phyloP scores from a whole-genome alignment of 2,113 vertebrate genomes.

The Amphiprion percula region DNA sequence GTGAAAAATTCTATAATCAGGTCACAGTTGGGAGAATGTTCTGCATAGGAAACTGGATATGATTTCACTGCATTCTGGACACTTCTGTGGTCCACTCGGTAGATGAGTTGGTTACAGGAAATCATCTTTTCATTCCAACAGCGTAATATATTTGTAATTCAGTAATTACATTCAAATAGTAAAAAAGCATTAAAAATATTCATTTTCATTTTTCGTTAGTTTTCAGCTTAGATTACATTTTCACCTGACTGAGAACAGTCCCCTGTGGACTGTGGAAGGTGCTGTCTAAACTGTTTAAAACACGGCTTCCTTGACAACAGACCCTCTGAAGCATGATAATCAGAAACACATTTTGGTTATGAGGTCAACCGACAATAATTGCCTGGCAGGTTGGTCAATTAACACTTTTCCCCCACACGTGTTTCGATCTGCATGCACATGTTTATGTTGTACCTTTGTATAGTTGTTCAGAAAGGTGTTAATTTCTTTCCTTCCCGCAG shows the following conservation, averaged over 20 bases:
- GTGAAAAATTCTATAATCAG: slow-evolving; percentile 73
- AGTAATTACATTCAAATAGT: slow-evolving; percentile 50
- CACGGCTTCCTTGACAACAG: slow-evolving; percentile 69
- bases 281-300: slow-evolving; percentile 76
- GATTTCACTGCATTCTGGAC: slow-evolving; percentile 26
- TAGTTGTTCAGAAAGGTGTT: slow-evolving; percentile 53
- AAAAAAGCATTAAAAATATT: slow-evolving; percentile 28
- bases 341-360: slow-evolving; percentile 78
- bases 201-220: slow-evolving; percentile 65
- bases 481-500: slow-evolving; percentile 53
- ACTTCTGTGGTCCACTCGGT: slow-evolving; percentile 8
- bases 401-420: slow-evolving; percentile 62
- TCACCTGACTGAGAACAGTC: slow-evolving; percentile 62
- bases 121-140: slow-evolving; percentile 43
- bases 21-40: slow-evolving; percentile 60
- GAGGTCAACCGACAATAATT: slow-evolving; percentile 80
- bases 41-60: slow-evolving; percentile 50
- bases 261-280: slow-evolving; percentile 66
- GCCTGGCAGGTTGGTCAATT: slow-evolving; percentile 78
- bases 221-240: slow-evolving; percentile 67
- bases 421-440: slow-evolving; percentile 67
- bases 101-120: slow-evolving; percentile 53
- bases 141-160: slow-evolving; percentile 53
- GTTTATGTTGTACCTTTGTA: slow-evolving; percentile 57
- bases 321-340: slow-evolving; percentile 73